A percentile compares a stretch with the other conserved stretches of the same genome.
Conservation (phyloP, 2,797 vertebrate species). For the Margarornis squamiger region DNA sequence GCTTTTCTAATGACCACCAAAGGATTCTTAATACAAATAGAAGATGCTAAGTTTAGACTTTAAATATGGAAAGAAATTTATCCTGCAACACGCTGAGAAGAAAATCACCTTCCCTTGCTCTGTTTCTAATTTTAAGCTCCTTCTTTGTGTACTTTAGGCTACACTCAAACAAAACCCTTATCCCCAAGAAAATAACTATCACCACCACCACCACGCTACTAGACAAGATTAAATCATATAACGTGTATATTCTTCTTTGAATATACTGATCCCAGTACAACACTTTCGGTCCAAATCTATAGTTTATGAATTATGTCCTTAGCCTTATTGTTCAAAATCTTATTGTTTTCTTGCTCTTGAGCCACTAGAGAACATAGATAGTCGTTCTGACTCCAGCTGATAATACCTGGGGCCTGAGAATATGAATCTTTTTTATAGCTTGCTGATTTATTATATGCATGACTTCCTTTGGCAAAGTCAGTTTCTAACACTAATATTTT, state of each 20-base stretch:
- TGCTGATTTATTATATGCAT: not conserved
- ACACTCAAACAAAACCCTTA: not conserved
- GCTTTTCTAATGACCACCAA: not conserved
- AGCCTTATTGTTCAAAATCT: not conserved
- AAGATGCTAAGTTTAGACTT: not conserved
- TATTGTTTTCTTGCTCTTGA: not conserved
- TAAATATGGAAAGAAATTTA: not conserved
- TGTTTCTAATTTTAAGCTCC: not conserved
- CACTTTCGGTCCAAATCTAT: not conserved
- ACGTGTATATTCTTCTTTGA: constrained; percentile 25
- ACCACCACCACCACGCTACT: not conserved
- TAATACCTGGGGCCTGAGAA: not conserved
- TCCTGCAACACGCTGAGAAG: not conserved
- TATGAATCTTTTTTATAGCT: not conserved
- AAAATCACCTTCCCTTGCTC: not conserved
- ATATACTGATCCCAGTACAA: not conserved
- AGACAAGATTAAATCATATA: not conserved
- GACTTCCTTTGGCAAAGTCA: not conserved
- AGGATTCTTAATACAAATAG: not conserved
- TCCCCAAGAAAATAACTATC: not conserved
- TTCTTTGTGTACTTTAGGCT: not conserved
- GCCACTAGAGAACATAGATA: not conserved
- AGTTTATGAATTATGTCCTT: constrained; percentile 1
- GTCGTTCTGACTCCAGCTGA: not conserved
- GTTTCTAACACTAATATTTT: not conserved